A percentile compares a stretch with the other conserved stretches of the same genome.
Evolutionary conservation across 1,140 invertebrate genomes (phyloP).

Genomic region (Apis dorsata): DNA sequence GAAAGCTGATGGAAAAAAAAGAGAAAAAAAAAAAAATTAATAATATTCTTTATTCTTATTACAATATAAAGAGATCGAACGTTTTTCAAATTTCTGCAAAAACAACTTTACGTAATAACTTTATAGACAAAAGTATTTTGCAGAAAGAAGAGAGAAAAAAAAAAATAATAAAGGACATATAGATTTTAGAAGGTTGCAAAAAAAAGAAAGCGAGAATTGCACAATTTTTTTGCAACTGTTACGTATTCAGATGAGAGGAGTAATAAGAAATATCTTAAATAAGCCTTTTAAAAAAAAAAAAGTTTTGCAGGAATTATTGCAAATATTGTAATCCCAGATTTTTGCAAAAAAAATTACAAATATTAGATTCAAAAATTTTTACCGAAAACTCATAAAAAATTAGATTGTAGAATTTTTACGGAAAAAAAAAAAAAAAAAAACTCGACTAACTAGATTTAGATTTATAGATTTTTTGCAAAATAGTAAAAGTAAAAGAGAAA

Average conservation of each 20-base stretch:
- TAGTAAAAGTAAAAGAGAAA: not conserved
- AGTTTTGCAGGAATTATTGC: constrained; percentile 20
- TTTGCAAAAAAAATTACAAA: constrained; percentile 23
- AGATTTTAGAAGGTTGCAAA: not conserved
- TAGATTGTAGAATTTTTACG: constrained; percentile 50
- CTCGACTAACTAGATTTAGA: not conserved
- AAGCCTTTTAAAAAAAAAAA: not conserved
- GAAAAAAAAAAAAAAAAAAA: not conserved
- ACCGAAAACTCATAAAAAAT: constrained; percentile 16
- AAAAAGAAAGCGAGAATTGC: constrained; percentile 8
- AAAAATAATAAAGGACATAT: not conserved
- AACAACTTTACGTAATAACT: not conserved
- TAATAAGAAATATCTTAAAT: not conserved
- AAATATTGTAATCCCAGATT: constrained; percentile 5
- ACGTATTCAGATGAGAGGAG: not conserved
- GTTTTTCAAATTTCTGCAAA: constrained; percentile 16
- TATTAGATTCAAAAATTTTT: constrained; percentile 37
- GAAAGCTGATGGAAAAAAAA: not conserved
- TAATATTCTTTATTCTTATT: not conserved
- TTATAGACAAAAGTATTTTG: not conserved
- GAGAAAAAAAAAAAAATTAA: not conserved
- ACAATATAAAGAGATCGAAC: not conserved
- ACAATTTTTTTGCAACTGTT: constrained; percentile 3
- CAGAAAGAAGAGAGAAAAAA: not conserved
- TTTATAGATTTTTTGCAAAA: constrained; percentile 41